These are phyloP conservation scores for Thera obeliscata DNA, from an alignment of 2,888 invertebrate genomes.

Conservation along the genomic window DNA sequence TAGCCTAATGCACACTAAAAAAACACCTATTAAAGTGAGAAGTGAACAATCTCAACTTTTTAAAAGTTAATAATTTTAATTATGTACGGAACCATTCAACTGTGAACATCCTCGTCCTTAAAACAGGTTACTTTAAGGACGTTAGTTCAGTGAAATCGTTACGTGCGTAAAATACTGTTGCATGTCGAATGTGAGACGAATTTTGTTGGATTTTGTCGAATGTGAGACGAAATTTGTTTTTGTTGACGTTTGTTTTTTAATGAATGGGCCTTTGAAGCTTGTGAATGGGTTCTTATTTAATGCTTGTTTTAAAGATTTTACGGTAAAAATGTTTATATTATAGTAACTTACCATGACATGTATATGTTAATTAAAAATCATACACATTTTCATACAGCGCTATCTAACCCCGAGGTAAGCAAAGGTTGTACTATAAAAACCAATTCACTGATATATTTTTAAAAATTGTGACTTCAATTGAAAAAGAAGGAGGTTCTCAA, in stretches of 20 bases:
- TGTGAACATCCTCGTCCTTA: conserved; percentile 32
- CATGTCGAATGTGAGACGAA: conserved; percentile 48
- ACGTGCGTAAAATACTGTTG: conserved; percentile 49
- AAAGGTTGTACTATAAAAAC: no score
- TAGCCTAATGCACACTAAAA: no score
- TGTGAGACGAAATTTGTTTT: conserved; percentile 49
- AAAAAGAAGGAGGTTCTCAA: no score
- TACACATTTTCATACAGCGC: no score
- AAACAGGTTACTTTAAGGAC: conserved; percentile 43
- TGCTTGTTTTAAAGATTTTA: conserved; percentile 4
- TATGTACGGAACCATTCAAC: conserved; percentile 31
- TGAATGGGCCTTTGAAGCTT: conserved; percentile 24
- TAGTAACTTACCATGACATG: no score
- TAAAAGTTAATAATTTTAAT: not conserved
- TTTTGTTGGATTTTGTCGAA: conserved; percentile 46
- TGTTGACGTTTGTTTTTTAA: conserved; percentile 3
- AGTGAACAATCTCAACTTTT: not conserved
- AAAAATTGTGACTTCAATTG: no score
- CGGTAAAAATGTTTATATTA: no score
- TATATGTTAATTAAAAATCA: no score
- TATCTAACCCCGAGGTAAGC: no score
- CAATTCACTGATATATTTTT: no score
- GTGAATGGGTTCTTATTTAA: conserved; percentile 20
- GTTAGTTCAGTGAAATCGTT: conserved; percentile 50
- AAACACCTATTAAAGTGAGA: no score